Conservation (phyloP, 2,113 vertebrate genomes). For the Perognathus longimembris region DNA sequence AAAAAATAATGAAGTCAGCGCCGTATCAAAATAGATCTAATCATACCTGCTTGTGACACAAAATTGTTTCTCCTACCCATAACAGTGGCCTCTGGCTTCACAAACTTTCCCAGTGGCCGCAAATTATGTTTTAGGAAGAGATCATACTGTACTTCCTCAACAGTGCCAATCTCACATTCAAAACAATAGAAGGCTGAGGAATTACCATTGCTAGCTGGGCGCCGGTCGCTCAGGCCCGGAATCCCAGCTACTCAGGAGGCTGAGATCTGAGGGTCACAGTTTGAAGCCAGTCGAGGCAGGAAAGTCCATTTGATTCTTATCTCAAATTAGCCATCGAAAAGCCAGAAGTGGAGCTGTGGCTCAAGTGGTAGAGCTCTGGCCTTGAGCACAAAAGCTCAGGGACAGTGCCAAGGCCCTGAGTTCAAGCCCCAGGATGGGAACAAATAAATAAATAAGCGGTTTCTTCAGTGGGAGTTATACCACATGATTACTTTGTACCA, state of each 20-base stretch:
- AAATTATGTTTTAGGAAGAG: conserved; percentile 24
- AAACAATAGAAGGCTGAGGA: conserved; percentile 4
- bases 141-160: conserved; percentile 42
- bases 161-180: conserved; percentile 18
- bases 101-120: conserved; percentile 6
- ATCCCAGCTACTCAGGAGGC: too few species aligned
- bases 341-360: too few species aligned
- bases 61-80: conserved; percentile 59
- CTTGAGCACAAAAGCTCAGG: too few species aligned
- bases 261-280: too few species aligned
- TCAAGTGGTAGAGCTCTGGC: too few species aligned
- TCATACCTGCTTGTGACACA: conserved; percentile 65
- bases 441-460: not conserved
- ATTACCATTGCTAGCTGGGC: not conserved
- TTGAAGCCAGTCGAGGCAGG: too few species aligned
- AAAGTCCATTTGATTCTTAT: too few species aligned
- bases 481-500: not conserved
- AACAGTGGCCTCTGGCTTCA: conserved; percentile 26
- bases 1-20: conserved; percentile 48
- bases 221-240: too few species aligned
- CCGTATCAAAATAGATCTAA: conserved; percentile 68
- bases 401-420: too few species aligned
- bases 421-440: too few species aligned
- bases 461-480: not conserved
- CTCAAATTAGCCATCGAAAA: too few species aligned